These are phyloP conservation scores for Dione juno DNA, from an alignment of 2,888 invertebrate species.

Conservation along the genomic window DNA sequence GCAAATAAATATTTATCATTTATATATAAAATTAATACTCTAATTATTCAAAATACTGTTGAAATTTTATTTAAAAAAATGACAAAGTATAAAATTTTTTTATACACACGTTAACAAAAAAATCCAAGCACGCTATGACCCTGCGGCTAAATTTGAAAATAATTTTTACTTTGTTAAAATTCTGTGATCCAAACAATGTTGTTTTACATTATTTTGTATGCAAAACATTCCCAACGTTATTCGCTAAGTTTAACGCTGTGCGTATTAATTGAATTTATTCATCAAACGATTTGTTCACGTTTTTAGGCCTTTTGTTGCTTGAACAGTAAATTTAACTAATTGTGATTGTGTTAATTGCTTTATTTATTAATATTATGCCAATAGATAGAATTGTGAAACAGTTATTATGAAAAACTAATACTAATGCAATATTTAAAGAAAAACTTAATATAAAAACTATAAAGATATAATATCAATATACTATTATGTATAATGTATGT, in stretches of 20 bases:
- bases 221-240: slow-evolving; percentile 41
- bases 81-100: too few species aligned
- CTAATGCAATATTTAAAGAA: neutral
- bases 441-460: neutral
- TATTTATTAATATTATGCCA: slow-evolving; percentile 4
- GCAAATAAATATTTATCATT: slow-evolving; percentile 5
- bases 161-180: slow-evolving; percentile 27
- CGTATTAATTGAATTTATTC: slow-evolving; percentile 45
- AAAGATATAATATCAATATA: too few species aligned
- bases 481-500: too few species aligned
- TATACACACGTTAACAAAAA: too few species aligned
- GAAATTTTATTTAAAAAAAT: too few species aligned
- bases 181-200: slow-evolving; percentile 31
- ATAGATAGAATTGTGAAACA: neutral
- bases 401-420: neutral
- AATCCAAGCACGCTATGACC: too few species aligned
- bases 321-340: slow-evolving; percentile 12
- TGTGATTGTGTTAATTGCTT: slow-evolving; percentile 17
- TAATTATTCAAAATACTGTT: too few species aligned
- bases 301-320: slow-evolving; percentile 25
- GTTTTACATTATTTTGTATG: slow-evolving; percentile 42
- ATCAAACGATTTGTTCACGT: slow-evolving; percentile 33
- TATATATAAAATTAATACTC: neutral
- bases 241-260: slow-evolving; percentile 44
- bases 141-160: slow-evolving; percentile 27